Evolutionary conservation across 1,140 invertebrate genomes (phyloP).

Genomic region (Lineus longissimus): DNA sequence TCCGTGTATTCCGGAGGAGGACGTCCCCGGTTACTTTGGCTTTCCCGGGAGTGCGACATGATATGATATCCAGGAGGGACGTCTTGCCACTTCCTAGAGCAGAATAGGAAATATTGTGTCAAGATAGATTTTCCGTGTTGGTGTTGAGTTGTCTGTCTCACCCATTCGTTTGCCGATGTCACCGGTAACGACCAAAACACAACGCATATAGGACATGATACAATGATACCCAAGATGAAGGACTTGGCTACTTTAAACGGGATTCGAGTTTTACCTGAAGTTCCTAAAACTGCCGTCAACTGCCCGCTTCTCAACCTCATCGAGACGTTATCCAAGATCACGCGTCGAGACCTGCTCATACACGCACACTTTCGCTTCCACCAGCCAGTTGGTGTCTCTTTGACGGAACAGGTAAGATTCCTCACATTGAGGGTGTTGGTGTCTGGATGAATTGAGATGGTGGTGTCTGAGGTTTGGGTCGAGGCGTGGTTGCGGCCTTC

Average conservation of each 20-base stretch:
- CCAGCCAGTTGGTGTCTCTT: slow-evolving; percentile 29
- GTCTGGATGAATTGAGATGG: not conserved
- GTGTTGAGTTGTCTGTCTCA: too few species aligned
- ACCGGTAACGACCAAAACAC: too few species aligned
- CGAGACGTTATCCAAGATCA: slow-evolving; percentile 23
- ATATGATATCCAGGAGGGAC: slow-evolving; percentile 31
- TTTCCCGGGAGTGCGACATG: slow-evolving; percentile 16
- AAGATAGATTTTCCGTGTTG: not conserved
- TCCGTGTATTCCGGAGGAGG: slow-evolving; percentile 16
- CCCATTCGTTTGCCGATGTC: too few species aligned
- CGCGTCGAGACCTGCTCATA: slow-evolving; percentile 18
- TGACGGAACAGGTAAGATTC: slow-evolving; percentile 26
- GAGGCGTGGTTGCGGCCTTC: not conserved
- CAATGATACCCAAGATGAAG: too few species aligned
- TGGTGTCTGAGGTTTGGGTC: not conserved
- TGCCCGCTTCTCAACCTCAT: slow-evolving; percentile 27
- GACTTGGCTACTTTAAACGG: not conserved
- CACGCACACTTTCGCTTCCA: slow-evolving; percentile 31
- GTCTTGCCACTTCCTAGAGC: slow-evolving; percentile 34
- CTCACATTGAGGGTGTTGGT: slow-evolving; percentile 24
- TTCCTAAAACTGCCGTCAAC: slow-evolving; percentile 30
- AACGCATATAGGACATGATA: too few species aligned
- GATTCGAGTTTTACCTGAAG: slow-evolving; percentile 23
- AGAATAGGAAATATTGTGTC: not conserved
- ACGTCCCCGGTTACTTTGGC: slow-evolving; percentile 25